Conservation (phyloP, 2,888 invertebrate genomes). For the Aleiodes testaceus region DNA sequence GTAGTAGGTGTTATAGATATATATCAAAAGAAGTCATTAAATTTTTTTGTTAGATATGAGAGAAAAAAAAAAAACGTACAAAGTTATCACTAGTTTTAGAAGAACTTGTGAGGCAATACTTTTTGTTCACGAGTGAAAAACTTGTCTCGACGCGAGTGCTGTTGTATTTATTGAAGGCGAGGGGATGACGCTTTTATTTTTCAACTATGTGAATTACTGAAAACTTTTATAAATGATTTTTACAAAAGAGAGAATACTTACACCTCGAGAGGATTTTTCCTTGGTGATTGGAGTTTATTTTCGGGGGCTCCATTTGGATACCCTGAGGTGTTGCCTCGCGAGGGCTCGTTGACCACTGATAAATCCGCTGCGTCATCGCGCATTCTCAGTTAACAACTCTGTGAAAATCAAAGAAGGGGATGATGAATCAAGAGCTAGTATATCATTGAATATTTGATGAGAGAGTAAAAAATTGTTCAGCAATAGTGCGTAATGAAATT, state of each 20-base stretch:
- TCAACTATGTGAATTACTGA: no score
- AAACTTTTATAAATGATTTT: no score
- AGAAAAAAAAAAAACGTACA: no score
- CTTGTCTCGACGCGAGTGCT: no score
- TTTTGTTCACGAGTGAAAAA: no score
- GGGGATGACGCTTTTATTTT: no score
- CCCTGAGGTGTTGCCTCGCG: constrained; percentile 65
- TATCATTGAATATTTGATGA: no score
- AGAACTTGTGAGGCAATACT: no score
- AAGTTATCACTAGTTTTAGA: no score
- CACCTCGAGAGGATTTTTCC: constrained; percentile 70
- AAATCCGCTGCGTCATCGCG: constrained; percentile 72
- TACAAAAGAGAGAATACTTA: constrained; percentile 57
- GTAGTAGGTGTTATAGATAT: constrained; percentile 10
- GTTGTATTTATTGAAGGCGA: no score
- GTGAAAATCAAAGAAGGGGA: constrained; percentile 50
- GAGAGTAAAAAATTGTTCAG: no score
- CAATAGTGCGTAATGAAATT: no score
- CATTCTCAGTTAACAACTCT: constrained; percentile 71
- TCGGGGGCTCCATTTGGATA: constrained; percentile 70
- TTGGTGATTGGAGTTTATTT: constrained; percentile 64
- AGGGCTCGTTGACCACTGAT: constrained; percentile 70
- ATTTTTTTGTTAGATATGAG: neutral
- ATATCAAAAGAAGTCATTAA: neutral
- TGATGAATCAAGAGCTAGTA: neutral